Evolutionary conservation across 1,140 invertebrate species (phyloP).

Genomic region (Panagrolaimus sp.): DNA sequence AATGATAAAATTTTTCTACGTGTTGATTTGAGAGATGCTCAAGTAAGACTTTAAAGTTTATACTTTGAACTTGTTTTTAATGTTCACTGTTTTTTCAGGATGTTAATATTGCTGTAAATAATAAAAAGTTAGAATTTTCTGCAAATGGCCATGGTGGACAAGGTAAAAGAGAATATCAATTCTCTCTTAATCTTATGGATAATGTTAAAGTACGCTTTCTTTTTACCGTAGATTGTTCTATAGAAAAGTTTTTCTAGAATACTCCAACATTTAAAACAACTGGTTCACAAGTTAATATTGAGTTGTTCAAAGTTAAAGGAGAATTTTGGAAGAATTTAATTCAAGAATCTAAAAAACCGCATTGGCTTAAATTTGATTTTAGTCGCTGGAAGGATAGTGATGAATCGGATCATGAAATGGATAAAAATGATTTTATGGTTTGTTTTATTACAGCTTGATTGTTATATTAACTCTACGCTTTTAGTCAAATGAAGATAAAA

Average conservation of each 20-base stretch:
- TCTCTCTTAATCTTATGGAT: not conserved
- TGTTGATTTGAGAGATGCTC: conserved; percentile 4
- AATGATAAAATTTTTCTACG: not conserved
- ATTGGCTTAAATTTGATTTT: conserved; percentile 25
- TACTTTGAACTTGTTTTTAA: not conserved
- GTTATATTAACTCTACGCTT: not conserved
- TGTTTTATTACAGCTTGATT: not conserved
- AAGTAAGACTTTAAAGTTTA: not conserved
- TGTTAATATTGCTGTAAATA: not conserved
- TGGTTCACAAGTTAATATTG: conserved; percentile 9
- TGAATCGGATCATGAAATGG: conserved; percentile 18
- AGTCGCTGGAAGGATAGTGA: conserved; percentile 12
- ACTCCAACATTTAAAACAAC: conserved; percentile 1
- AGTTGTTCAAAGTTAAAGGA: not conserved
- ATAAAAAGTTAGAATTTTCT: not conserved
- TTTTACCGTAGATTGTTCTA: not conserved
- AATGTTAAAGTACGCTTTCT: no score
- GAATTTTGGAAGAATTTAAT: conserved; percentile 19
- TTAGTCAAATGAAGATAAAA: conserved; percentile 9
- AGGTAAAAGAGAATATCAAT: not conserved
- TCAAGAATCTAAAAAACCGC: conserved; percentile 2
- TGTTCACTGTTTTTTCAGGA: not conserved
- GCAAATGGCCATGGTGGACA: not conserved
- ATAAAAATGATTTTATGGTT: conserved; percentile 15
- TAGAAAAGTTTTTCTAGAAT: not conserved